Evolutionary conservation across 2,797 vertebrate species (phyloP).

Genomic region (Champsocephalus gunnari): DNA sequence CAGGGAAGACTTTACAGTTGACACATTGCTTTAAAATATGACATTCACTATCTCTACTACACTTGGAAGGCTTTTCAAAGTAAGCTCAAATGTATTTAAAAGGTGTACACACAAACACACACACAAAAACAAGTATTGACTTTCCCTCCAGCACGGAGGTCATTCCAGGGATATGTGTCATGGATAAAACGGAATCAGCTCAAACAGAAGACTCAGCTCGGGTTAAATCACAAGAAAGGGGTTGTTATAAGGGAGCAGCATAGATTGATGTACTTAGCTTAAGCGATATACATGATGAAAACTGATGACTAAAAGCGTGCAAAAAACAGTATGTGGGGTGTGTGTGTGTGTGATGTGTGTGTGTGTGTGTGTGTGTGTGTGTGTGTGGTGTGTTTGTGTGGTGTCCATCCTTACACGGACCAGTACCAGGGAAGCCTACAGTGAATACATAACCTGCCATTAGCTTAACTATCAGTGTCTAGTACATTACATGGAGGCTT

Average conservation of each 20-base stretch:
- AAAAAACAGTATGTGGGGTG: too few relatives aligned
- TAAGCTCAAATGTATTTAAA: neutral
- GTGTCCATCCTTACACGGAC: neutral
- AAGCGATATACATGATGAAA: too few relatives aligned
- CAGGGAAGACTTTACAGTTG: neutral
- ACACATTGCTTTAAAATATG: rapidly evolving
- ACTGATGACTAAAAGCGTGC: too few relatives aligned
- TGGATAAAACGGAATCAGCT: neutral
- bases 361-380: too few relatives aligned
- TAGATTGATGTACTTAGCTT: too few relatives aligned
- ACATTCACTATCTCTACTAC: too few relatives aligned
- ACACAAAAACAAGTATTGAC: neutral
- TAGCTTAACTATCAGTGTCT: rapidly evolving
- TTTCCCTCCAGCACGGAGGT: neutral
- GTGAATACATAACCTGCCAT: neutral
- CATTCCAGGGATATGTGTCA: neutral
- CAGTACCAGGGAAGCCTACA: neutral
- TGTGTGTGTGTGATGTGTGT: too few relatives aligned
- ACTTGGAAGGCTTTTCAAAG: rapidly evolving
- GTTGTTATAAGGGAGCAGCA: too few relatives aligned
- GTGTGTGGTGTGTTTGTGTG: too few relatives aligned
- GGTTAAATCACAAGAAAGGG: neutral
- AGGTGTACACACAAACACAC: too few relatives aligned
- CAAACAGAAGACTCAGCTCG: neutral
- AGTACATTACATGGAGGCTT: rapidly evolving